Percentiles rank a stretch among this genome's conserved stretches.
These are phyloP conservation scores for Crotalus helleri DNA, from an alignment of 2,113 vertebrate species.

Conservation along the genomic window DNA sequence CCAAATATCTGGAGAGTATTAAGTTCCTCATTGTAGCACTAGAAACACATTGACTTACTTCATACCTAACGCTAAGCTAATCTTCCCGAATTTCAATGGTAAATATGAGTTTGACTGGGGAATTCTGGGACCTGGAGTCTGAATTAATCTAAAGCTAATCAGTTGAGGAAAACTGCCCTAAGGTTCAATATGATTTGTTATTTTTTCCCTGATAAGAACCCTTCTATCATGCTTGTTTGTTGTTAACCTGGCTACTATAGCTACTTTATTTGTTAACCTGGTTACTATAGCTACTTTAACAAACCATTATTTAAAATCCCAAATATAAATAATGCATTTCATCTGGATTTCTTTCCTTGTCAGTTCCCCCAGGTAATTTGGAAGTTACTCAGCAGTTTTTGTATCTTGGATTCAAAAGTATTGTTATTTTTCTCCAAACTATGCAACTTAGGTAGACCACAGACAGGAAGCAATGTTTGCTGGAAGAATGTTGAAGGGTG, in stretches of 20 bases:
- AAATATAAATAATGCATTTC: background rate
- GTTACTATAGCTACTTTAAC: background rate
- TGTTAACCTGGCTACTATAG: background rate
- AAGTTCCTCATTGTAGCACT: background rate
- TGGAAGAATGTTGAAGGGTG: background rate
- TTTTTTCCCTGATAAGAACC: background rate
- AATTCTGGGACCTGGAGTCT: background rate
- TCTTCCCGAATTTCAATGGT: background rate
- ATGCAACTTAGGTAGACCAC: background rate
- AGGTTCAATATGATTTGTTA: background rate
- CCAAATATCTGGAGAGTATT: background rate
- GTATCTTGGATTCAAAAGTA: background rate
- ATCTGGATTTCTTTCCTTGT: background rate
- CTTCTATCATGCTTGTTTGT: background rate
- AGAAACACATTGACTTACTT: background rate
- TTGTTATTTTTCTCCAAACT: background rate
- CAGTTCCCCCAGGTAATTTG: background rate
- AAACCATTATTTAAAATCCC: background rate
- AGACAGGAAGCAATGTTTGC: background rate
- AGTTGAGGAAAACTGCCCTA: background rate
- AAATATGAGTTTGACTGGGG: background rate
- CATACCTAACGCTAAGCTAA: background rate
- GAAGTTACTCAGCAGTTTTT: background rate
- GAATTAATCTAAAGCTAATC: background rate
- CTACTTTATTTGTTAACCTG: background rate